These are phyloP conservation scores for Lepidotrigona ventralis DNA, from an alignment of 1,140 invertebrate species.

Conservation along the genomic window DNA sequence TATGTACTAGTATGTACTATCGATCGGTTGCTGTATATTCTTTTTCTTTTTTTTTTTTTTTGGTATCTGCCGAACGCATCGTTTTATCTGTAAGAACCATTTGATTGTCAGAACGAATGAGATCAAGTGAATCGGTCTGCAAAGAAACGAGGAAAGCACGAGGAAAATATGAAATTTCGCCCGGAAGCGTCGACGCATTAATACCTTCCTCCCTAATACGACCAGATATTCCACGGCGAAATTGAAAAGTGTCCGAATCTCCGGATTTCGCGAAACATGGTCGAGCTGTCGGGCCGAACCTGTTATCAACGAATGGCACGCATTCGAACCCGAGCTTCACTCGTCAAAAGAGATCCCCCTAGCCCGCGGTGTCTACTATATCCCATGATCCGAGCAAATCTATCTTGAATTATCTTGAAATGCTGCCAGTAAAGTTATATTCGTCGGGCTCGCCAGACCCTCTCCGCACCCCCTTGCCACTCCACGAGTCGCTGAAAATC, in stretches of 20 bases:
- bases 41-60: too few relatives aligned
- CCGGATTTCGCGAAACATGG: constrained; percentile 65
- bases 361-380: constrained; percentile 46
- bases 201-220: constrained; percentile 41
- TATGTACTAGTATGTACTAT: too few relatives aligned
- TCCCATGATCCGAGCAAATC: constrained; percentile 63
- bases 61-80: too few relatives aligned
- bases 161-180: background rate
- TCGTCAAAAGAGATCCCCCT: constrained; percentile 67
- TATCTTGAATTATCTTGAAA: constrained; percentile 66
- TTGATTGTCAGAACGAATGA: too few relatives aligned
- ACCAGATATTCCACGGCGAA: constrained; percentile 35
- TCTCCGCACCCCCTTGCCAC: background rate
- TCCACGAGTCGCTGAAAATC: constrained; percentile 10
- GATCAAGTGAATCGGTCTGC: too few relatives aligned
- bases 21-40: background rate
- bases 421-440: constrained; percentile 51
- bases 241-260: constrained; percentile 66
- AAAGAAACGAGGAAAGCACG: background rate
- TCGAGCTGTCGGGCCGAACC: constrained; percentile 44
- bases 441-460: background rate
- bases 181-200: constrained; percentile 32
- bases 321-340: constrained; percentile 65
- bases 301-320: constrained; percentile 68
- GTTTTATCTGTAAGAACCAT: too few relatives aligned